Base-by-base conservation (phyloP, 2,888 invertebrate genomes). In the Pharmacophagus antenor region DNA sequence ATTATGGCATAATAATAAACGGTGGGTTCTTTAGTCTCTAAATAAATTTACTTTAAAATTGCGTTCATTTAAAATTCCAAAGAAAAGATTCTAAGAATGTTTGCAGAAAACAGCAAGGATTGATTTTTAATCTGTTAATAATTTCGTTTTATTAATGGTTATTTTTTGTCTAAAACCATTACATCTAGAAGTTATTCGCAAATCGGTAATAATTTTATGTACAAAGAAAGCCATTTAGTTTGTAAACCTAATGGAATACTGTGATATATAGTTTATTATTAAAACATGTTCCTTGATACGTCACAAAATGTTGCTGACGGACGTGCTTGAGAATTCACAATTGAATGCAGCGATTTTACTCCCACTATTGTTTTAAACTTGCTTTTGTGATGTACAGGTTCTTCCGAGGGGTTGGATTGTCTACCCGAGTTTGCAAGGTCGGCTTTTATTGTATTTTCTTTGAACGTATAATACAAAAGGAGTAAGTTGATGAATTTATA, bases 341-440 rank as follows among this genome's bases (percentile, higher is more conserved):
- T 17, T n/a, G n/a, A 42, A 42, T 52, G 41, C 51, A 31, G 12
- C 20, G 27, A 54, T 20, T 46, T 18, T 44, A 54, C 27, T 31
- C 46, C 46, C 46, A 46, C 31, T 17, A 31, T 55, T 46, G 55
- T 55, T 47, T 31, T 31, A 21, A 31, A 17, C 17, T 17, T 15
- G 27, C 25, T 46, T 46, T n/a, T 53, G 22, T 53, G 44, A 17
- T 42, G 42, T 25, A 53, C 18, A 22, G 41, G n/a, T 42, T 42
- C 17, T 17, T 15, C n/a, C 42, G 17, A 17, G 42, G 42, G n/a
- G 42, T 42, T 42, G n/a, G 42, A 42, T 42, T n/a, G 42, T 42
- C 42, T 17, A 27, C 27, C 31, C 31, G 31, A 8, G 12, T 31
- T 31, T 31, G 3, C 31, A 31, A 31, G 10, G 12, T 10, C 31